A percentile compares a stretch with the other conserved stretches of the same genome.
phyloP scores from a whole-genome alignment of 2,113 vertebrate species.

The Chaetura pelagica region DNA sequence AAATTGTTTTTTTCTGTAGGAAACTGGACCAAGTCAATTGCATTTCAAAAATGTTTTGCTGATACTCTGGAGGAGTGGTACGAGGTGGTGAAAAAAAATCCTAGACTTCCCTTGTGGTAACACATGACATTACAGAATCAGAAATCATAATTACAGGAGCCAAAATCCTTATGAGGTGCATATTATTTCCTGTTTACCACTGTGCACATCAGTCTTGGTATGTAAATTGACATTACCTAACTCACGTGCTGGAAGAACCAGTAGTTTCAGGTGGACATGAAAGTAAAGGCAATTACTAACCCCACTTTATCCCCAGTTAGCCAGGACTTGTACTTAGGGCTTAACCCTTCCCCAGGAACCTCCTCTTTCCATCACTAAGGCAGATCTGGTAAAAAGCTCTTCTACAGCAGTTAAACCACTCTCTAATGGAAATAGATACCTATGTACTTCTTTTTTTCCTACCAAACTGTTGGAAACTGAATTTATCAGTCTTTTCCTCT shows the following conservation, averaged over 20 bases:
- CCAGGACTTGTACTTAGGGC: neutral
- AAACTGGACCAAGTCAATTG: neutral
- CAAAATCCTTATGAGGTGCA: neutral
- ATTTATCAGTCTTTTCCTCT: neutral
- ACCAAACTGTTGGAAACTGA: neutral
- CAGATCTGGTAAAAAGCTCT: neutral
- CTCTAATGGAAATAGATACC: neutral
- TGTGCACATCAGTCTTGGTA: neutral
- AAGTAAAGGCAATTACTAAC: neutral
- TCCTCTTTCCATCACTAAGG: neutral
- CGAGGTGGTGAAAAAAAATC: neutral
- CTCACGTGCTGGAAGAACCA: neutral
- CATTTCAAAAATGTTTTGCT: neutral
- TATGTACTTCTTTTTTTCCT: neutral
- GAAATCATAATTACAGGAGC: neutral
- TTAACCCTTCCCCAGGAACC: neutral
- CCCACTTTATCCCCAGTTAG: neutral
- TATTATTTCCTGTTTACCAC: neutral
- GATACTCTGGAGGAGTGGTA: neutral
- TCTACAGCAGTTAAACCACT: neutral
- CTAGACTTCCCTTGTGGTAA: neutral
- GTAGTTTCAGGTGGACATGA: neutral
- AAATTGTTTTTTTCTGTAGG: neutral
- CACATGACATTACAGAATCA: neutral
- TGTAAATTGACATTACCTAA: neutral